Conservation (phyloP, 1,140 invertebrate species). For the Trichonephila clavipes region DNA sequence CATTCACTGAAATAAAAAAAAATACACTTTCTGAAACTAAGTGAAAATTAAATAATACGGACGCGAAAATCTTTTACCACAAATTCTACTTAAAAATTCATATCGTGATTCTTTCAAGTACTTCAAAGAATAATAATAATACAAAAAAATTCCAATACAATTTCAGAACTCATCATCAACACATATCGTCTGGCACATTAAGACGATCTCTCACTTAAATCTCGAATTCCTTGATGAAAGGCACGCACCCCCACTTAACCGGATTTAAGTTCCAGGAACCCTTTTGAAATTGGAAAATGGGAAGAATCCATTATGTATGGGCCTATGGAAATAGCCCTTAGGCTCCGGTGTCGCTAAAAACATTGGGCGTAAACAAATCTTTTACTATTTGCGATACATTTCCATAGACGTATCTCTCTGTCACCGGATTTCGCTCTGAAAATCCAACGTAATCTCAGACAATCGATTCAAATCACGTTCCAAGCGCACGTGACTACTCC, state of each 20-base stretch:
- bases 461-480: slow-evolving; percentile 38
- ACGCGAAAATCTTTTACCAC: too few species aligned
- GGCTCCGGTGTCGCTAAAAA: slow-evolving; percentile 36
- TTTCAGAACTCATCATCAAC: background rate
- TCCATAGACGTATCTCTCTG: slow-evolving; percentile 37
- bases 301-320: slow-evolving; percentile 31
- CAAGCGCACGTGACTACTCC: background rate
- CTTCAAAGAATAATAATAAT: too few species aligned
- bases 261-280: background rate
- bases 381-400: slow-evolving; percentile 41
- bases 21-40: too few species aligned
- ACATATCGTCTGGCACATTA: background rate
- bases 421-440: background rate
- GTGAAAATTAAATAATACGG: too few species aligned
- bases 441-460: slow-evolving; percentile 26
- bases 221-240: background rate
- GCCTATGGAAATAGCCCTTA: background rate
- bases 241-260: background rate
- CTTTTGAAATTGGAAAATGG: slow-evolving; percentile 12
- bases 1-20: too few species aligned
- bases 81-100: too few species aligned
- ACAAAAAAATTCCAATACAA: background rate
- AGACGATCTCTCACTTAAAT: background rate
- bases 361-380: slow-evolving; percentile 34
- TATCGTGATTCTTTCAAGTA: too few species aligned